phyloP scores from a whole-genome alignment of 2,113 vertebrate species.

The Triplophysa dalaica region DNA sequence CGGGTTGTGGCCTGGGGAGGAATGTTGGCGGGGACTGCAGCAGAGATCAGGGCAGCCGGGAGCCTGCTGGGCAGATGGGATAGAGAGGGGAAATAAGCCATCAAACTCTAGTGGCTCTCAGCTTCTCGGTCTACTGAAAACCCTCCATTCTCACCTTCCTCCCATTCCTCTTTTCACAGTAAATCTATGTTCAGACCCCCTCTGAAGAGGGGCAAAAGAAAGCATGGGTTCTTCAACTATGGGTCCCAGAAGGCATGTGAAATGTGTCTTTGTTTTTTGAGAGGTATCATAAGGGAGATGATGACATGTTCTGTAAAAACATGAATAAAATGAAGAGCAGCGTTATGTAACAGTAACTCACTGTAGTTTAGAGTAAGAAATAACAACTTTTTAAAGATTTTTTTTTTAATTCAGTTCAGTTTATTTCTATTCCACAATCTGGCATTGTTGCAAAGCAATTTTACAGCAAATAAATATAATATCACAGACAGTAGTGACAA shows the following conservation, averaged over 20 bases:
- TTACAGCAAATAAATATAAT: no score
- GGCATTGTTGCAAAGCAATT: no score
- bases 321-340: slow-evolving; percentile 2
- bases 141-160: slow-evolving; percentile 39
- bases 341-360: not conserved
- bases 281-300: not conserved
- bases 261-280: slow-evolving; percentile 30
- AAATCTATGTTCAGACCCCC: slow-evolving; percentile 67
- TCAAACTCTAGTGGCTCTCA: slow-evolving; percentile 74
- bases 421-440: no score
- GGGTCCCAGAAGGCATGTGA: not conserved
- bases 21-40: slow-evolving; percentile 78
- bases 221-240: not conserved
- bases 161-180: slow-evolving; percentile 26
- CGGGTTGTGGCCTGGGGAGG: slow-evolving; percentile 72
- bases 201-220: slow-evolving; percentile 65
- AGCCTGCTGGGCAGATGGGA: slow-evolving; percentile 77
- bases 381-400: not conserved
- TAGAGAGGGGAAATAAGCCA: slow-evolving; percentile 75
- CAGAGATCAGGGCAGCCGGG: slow-evolving; percentile 75
- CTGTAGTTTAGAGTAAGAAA: not conserved
- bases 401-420: no score
- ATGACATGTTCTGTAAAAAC: slow-evolving; percentile 21
- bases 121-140: slow-evolving; percentile 47
- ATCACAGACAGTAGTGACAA: no score